A percentile compares a stretch with the other conserved stretches of the same genome.
Evolutionary conservation across 2,113 vertebrate genomes (phyloP).

Genomic region (Mionectes macconnelli): DNA sequence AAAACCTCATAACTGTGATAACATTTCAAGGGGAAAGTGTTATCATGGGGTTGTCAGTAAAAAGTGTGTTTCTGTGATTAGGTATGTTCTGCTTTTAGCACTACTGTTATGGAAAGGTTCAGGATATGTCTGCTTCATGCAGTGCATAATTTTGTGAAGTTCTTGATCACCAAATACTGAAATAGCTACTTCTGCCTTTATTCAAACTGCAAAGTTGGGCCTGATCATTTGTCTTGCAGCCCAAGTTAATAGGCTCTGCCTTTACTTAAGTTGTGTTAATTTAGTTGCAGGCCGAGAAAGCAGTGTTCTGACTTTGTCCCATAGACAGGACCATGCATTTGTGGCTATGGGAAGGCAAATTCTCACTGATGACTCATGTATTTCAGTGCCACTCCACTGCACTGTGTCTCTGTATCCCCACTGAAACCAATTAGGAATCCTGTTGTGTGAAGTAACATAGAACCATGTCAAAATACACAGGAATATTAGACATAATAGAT

Average conservation of each 20-base stretch:
- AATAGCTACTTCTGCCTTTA: neutral
- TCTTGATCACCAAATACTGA: neutral
- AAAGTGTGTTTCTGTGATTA: neutral
- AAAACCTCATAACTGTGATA: neutral
- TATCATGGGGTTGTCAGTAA: rapidly evolving
- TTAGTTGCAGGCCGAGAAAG: neutral
- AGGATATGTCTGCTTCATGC: neutral
- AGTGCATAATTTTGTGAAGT: neutral
- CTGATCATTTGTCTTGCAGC: neutral
- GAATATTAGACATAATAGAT: neutral
- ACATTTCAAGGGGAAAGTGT: neutral
- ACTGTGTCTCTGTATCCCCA: neutral
- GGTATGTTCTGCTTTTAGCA: neutral
- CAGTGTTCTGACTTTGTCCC: neutral
- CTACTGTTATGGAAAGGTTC: neutral
- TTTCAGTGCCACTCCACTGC: neutral
- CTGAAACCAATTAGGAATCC: neutral
- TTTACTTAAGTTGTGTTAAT: neutral
- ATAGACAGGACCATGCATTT: neutral
- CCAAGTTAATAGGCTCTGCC: neutral
- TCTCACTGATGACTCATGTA: neutral
- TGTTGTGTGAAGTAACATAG: neutral
- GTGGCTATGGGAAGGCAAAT: neutral
- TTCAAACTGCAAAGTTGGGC: neutral
- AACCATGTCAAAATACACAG: neutral